Base-by-base conservation (phyloP, 2,888 invertebrate species). In the Drosophila nr. medialis region DNA sequence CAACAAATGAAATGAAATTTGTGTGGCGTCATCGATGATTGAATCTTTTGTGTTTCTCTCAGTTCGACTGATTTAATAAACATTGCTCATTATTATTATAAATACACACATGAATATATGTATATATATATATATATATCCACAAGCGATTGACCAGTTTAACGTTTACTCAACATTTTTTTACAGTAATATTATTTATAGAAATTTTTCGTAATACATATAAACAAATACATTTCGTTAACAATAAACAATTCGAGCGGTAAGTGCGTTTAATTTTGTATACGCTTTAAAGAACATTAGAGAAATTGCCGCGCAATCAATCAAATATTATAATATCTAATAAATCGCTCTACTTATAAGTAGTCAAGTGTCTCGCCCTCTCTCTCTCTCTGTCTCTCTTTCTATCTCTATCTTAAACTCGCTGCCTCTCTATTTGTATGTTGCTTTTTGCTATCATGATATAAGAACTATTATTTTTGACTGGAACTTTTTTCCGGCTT, bases 11-110 rank as follows among this genome's bases (percentile, higher is more conserved):
- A 62, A 61, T 30, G 21, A 54, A 54, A 54, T 71, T 55, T 64
- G 64, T 63, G 72, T 78, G 80, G 49, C 77, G 81, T 86, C 89
- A 86, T 79, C 89, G 84, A 79, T 86, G 84, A 84, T 88, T 83
- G 64, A 83, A 83, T 86, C 83, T 70, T 42, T 63, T 61, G 21
- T 24, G 34, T 55, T 27, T 38, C 53, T 27, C 48, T 45, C 65
- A 55, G 27, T 49, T 72, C 40, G 42, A 55, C 18, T 63, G 61
- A 50, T 21, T 55, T 51, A 62, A 65, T 54, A 62, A 50, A 54
- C 59, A 36, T 64, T 54, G 59, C 55, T 32, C 54, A 36, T 51
- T 51, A 54, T 24, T 55, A 38, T 68, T 42, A 49, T 53, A 38
- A 21, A 53, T 24, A 15, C 27, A 24, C 21, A 36, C 8, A 27